Percentiles rank a stretch among this genome's conserved stretches.
Conservation (phyloP, 2,888 invertebrate genomes). For the Drymonia ruficornis region DNA sequence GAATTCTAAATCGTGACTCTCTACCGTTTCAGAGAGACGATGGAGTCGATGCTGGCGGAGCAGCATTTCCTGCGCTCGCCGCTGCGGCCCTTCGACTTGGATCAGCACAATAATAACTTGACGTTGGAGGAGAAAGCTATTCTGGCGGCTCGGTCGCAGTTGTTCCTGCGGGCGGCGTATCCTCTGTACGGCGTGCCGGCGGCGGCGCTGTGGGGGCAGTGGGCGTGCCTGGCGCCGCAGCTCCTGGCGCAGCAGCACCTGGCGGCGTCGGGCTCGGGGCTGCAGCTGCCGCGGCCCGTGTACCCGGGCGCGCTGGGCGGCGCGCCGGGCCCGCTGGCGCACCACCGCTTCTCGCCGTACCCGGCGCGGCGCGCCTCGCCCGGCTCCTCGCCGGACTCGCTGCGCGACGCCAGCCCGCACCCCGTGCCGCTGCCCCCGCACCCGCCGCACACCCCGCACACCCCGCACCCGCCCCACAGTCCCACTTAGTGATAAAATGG, state of each 20-base stretch:
- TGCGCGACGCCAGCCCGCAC: slow-evolving; percentile 81
- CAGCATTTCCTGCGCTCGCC: slow-evolving; percentile 93
- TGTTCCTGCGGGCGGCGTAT: slow-evolving; percentile 89
- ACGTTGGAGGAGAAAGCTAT: slow-evolving; percentile 92
- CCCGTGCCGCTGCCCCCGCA: slow-evolving; percentile 64
- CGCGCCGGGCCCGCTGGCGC: slow-evolving; percentile 66
- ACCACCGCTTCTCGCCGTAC: slow-evolving; percentile 87
- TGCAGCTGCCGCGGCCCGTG: slow-evolving; percentile 80
- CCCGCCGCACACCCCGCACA: slow-evolving; percentile 71
- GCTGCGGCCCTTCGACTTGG: slow-evolving; percentile 89
- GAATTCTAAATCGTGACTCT: slow-evolving; percentile 29
- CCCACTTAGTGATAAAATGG: slow-evolving; percentile 70
- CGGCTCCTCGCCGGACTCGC: slow-evolving; percentile 86
- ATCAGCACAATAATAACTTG: slow-evolving; percentile 88
- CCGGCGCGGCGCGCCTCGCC: slow-evolving; percentile 79
- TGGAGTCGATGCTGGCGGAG: slow-evolving; percentile 95
- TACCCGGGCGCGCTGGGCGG: slow-evolving; percentile 65
- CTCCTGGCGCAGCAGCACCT: slow-evolving; percentile 88
- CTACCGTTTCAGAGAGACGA: slow-evolving; percentile 90
- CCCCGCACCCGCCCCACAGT: slow-evolving; percentile 73
- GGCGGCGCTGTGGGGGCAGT: slow-evolving; percentile 88
- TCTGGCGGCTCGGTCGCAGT: slow-evolving; percentile 90
- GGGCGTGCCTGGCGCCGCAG: slow-evolving; percentile 88
- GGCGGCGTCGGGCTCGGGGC: slow-evolving; percentile 78
- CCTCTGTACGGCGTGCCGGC: slow-evolving; percentile 83